A percentile compares a stretch with the other conserved stretches of the same genome.
phyloP scores from a whole-genome alignment of 2,888 invertebrate genomes.

The Hydrotaea diabolus region DNA sequence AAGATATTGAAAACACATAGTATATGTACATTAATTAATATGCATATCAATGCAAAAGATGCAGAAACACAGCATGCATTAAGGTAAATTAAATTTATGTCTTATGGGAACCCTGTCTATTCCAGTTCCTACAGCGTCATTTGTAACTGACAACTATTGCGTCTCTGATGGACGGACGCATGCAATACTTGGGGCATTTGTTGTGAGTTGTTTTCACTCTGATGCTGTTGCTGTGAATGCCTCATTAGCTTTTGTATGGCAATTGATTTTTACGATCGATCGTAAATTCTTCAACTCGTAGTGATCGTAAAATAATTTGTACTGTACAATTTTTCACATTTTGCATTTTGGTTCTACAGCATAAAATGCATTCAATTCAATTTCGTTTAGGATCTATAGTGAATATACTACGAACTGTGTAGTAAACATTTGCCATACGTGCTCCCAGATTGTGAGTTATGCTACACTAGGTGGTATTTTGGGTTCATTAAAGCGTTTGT shows the following conservation, averaged over 20 bases:
- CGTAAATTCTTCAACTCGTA: conserved; percentile 74
- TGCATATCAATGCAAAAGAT: not conserved
- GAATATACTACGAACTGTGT: too few species aligned
- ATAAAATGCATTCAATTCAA: not conserved
- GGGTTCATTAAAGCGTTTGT: too few species aligned
- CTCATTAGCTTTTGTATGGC: conserved; percentile 70
- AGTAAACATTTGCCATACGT: too few species aligned
- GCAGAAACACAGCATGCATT: not conserved
- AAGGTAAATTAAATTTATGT: conserved; percentile 19
- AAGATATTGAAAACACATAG: not conserved
- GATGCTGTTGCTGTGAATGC: conserved; percentile 45
- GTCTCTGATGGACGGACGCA: not conserved
- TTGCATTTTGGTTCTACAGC: not conserved
- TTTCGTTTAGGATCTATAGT: not conserved
- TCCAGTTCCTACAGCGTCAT: not conserved
- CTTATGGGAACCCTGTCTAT: not conserved
- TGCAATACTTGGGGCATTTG: conserved; percentile 32
- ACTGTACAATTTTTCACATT: conserved; percentile 52
- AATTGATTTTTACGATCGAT: conserved; percentile 78
- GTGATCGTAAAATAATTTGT: conserved; percentile 71
- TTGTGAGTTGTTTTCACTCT: conserved; percentile 5
- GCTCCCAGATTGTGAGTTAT: too few species aligned
- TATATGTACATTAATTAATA: conserved; percentile 7
- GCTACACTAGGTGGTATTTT: too few species aligned
- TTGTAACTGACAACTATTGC: not conserved